A percentile compares a stretch with the other conserved stretches of the same genome.
These are phyloP conservation scores for Meta bourneti DNA, from an alignment of 2,888 invertebrate species.

Conservation along the genomic window DNA sequence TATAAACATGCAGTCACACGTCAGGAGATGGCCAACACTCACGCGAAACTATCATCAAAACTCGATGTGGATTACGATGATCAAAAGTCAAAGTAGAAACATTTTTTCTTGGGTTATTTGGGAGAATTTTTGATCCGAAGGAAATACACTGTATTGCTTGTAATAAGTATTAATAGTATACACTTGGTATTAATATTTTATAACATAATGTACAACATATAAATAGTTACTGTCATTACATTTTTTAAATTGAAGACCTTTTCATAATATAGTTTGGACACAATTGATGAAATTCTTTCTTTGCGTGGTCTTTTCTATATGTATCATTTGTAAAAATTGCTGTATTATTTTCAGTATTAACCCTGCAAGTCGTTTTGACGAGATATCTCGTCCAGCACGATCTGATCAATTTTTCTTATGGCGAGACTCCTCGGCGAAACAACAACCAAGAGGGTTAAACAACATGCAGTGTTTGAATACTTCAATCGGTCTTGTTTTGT, in stretches of 20 bases:
- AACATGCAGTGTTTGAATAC: too few species aligned
- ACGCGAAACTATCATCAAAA: constrained; percentile 47
- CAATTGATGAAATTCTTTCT: not conserved
- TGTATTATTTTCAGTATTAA: too few species aligned
- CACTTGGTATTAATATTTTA: not conserved
- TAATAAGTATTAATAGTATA: not conserved
- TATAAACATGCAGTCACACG: constrained; percentile 57
- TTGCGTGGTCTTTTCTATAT: not conserved
- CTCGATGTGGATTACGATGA: constrained; percentile 13
- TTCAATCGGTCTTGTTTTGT: too few species aligned
- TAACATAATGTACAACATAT: too few species aligned
- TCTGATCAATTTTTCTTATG: too few species aligned
- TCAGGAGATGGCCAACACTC: constrained; percentile 17
- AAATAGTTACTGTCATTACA: too few species aligned
- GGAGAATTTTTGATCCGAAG: constrained; percentile 14
- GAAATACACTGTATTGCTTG: not conserved
- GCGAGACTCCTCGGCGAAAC: too few species aligned
- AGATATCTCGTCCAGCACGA: too few species aligned
- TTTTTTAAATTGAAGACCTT: not conserved
- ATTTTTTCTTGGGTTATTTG: not conserved
- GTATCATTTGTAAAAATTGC: too few species aligned
- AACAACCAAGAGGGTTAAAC: too few species aligned
- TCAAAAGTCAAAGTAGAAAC: constrained; percentile 19
- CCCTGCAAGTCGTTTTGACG: too few species aligned
- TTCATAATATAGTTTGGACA: not conserved